Evolutionary conservation across 2,797 vertebrate genomes (phyloP).

Genomic region (Coccyzus lansbergi): DNA sequence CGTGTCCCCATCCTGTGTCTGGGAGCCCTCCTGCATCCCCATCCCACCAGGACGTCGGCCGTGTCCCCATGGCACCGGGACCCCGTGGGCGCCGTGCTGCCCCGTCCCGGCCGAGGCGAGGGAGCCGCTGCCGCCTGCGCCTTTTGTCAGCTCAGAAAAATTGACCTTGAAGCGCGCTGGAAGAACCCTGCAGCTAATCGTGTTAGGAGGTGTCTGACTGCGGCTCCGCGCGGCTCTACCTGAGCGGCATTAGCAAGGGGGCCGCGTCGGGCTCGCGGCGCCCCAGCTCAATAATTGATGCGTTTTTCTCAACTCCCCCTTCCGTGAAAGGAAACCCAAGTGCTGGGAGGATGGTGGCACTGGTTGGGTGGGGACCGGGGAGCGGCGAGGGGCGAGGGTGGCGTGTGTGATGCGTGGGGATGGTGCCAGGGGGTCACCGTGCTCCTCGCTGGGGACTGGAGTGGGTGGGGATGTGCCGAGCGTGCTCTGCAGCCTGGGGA

Average conservation of each 20-base stretch:
- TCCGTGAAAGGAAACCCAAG: slow-evolving; percentile 64
- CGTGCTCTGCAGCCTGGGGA: no score
- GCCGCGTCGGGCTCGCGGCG: slow-evolving; percentile 16
- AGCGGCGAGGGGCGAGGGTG: background rate
- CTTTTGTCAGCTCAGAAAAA: slow-evolving; percentile 58
- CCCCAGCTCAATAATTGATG: slow-evolving; percentile 68
- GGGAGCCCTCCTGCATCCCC: background rate
- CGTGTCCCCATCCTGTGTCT: rapidly evolving
- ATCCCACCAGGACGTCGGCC: background rate
- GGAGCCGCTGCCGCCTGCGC: background rate
- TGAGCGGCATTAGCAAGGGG: slow-evolving; percentile 66
- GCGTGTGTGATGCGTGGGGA: rapidly evolving
- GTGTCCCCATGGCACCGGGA: background rate
- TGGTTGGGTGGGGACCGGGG: background rate
- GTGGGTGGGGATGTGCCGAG: rapidly evolving
- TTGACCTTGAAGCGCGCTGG: slow-evolving; percentile 66
- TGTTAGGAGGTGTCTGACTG: slow-evolving; percentile 65
- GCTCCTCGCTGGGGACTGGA: rapidly evolving
- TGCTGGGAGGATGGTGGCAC: background rate
- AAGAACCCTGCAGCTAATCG: slow-evolving; percentile 59
- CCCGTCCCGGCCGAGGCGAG: background rate
- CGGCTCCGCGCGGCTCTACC: slow-evolving; percentile 50
- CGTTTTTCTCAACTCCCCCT: slow-evolving; percentile 52
- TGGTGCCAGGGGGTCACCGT: rapidly evolving
- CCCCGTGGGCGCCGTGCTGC: no score